Base-by-base conservation (phyloP, 1,140 invertebrate species). In the Holotrichia oblita region DNA sequence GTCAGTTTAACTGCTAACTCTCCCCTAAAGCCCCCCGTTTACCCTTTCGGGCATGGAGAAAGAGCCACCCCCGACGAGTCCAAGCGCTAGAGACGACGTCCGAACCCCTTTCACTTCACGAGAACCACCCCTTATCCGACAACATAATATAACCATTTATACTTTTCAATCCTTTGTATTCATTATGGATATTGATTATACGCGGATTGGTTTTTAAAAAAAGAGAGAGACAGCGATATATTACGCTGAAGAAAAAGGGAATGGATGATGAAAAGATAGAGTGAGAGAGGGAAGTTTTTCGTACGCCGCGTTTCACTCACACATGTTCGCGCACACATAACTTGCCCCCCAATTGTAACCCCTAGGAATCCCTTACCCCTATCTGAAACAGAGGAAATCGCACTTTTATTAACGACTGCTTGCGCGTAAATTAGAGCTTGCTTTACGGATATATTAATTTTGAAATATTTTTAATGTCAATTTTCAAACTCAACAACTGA, bases 141-240 rank as follows among this genome's bases (percentile, higher is more conserved):
- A 40, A 73, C 72, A 73, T 73, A 73, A 73, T 73, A 73, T 42
- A 42, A 73, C 72, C 72, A 73, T 73, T 73, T 73, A 73, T 73
- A 73, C 72, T 73, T 73, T 73, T 73, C 72, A 73, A 73, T 40
- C 72, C 72, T 73, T 73, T 73, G 72, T 73, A 73, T 73, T 73
- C 72, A 73, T 73, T 73, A 73, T 73, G 72, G 72, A 73, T 73
- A 73, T 73, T 73, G 72, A 73, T 73, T 73, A 73, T 42, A 73
- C 61, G 61, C 61, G 61, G 61, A 64, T 64, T 64, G 61, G 61
- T 64, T 64, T 64, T 64, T 64, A 8, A 64, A 64, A 64, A 64
- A 12, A 64, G 61, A 64, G 61, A 64, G 12, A 27, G 17, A 8
- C 17, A 64, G 12, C 4, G 61, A 27, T 20, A 8, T 64, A 20